phyloP scores from a whole-genome alignment of 2,113 vertebrate species.

The Chaetorhynchus papuensis region DNA sequence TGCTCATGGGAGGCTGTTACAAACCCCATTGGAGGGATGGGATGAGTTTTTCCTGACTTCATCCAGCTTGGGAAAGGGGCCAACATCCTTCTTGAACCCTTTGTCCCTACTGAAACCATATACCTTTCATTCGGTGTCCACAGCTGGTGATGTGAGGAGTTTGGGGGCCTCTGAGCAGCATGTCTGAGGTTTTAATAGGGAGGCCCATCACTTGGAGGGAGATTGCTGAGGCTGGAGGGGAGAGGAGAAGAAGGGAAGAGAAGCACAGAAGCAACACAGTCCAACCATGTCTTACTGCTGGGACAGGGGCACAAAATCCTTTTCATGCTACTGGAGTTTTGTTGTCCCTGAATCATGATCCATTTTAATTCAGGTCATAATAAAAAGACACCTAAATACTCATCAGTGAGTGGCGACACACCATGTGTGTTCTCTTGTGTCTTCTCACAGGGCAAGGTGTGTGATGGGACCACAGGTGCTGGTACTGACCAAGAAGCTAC shows the following conservation, averaged over 20 bases:
- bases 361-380: background rate
- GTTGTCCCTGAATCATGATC: background rate
- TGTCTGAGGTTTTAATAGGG: background rate
- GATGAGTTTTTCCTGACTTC: background rate
- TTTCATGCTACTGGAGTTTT: background rate
- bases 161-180: background rate
- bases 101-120: background rate
- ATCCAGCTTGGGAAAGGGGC: background rate
- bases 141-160: background rate
- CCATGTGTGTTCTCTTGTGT: background rate
- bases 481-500: background rate
- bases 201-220: background rate
- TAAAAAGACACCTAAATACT: background rate
- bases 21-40: background rate
- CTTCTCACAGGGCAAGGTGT: background rate
- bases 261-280: background rate
- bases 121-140: background rate
- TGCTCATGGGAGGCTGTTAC: background rate
- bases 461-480: background rate
- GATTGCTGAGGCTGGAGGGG: background rate
- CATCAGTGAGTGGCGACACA: background rate
- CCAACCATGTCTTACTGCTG: background rate
- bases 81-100: background rate
- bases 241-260: background rate
- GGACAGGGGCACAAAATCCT: background rate